Evolutionary conservation across 2,113 vertebrate species (phyloP), one percentile per base, ranked within the genome.

Genomic region (Amazona vittata): DNA sequence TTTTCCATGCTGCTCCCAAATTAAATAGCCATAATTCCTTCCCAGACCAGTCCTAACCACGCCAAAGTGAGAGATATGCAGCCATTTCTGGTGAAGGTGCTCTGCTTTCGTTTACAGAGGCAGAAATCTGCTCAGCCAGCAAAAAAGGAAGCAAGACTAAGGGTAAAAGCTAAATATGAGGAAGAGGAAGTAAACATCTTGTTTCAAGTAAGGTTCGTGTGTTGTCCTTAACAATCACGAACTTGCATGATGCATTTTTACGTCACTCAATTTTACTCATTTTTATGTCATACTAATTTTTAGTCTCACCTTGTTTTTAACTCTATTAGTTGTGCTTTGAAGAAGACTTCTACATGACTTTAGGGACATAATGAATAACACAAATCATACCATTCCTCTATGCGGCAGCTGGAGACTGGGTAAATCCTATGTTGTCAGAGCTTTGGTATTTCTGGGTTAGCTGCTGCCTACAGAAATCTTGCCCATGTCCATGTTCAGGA

Each of bases 21-120:
- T 73, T 24, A 83, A 25, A 44, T 28, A 83, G 33, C n/a, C 78
- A 25, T 47, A 85, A 83, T 65, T 90, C 57, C 47, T 79, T 41
- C 52, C 0, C 0, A 87, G 81, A 77, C 4, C 17, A 37, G n/a
- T 37, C 26, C 16, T 53, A 69, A 62, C 10, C 26, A 39, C 9
- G 16, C 17, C 33, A 12, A 39, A 26, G 35, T 2, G 15, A 74
- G 14, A 63, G 20, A 26, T 73, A 57, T 3, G 0, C 35, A 39
- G n/a, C 4, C 0, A 0, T 15, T 76, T 52, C 37, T 83, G 35
- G 11, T 44, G 67, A 47, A 57, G 18, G 19, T 47, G 15, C 7
- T 69, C 49, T 52, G 29, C 19, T 65, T 4, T 69, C 39, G 24
- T 55, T 28, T 37, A 29, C 3, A 17, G 74, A 62, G 55, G 1